A percentile compares a stretch with the other conserved stretches of the same genome.
Conservation (phyloP, 2,888 invertebrate species). For the Agriopis aurantiaria region DNA sequence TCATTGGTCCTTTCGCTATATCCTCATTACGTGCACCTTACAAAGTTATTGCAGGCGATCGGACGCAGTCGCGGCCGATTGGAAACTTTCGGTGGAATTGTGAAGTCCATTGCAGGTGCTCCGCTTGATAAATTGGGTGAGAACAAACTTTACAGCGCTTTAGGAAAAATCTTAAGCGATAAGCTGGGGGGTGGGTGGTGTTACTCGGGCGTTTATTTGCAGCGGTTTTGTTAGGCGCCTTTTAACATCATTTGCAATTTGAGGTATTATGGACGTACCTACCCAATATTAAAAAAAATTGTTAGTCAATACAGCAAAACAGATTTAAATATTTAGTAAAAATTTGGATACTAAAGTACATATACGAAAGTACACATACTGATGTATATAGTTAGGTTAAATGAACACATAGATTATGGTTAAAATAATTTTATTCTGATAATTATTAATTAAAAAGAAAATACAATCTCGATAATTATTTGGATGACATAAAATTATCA, state of each 20-base stretch:
- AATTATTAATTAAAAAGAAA: no score
- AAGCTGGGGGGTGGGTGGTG: constrained; percentile 46
- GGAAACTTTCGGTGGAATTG: constrained; percentile 44
- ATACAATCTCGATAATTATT: no score
- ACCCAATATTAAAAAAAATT: no score
- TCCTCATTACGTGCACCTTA: constrained; percentile 33
- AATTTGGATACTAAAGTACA: no score
- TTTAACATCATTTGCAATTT: constrained; percentile 13
- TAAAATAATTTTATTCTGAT: no score
- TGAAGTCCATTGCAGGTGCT: constrained; percentile 53
- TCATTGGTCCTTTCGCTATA: not conserved
- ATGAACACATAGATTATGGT: no score
- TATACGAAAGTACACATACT: no score
- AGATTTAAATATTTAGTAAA: no score
- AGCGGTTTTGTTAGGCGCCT: constrained; percentile 34
- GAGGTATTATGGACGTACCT: not conserved
- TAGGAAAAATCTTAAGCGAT: constrained; percentile 47
- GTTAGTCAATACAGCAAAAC: no score
- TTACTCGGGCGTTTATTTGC: constrained; percentile 44
- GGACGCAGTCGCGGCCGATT: constrained; percentile 44
- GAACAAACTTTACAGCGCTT: constrained; percentile 46
- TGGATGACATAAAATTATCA: no score
- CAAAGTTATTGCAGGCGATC: constrained; percentile 48
- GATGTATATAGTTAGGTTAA: no score
- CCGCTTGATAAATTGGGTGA: constrained; percentile 52